These are phyloP conservation scores for Falco concolor DNA, from an alignment of 2,797 vertebrate species.

Conservation along the genomic window DNA sequence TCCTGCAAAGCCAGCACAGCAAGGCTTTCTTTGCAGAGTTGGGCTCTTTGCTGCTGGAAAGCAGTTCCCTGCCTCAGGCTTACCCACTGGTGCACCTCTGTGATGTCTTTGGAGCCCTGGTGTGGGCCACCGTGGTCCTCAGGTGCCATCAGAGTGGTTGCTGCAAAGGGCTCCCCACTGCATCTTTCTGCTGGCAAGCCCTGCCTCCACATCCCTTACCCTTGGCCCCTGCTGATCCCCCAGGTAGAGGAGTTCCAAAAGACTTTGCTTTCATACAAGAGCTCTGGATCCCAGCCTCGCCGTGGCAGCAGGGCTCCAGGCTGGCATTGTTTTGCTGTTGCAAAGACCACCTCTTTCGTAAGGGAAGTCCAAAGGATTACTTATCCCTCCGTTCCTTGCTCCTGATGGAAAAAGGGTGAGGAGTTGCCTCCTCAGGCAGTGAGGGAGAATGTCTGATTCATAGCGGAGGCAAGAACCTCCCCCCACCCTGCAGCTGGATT, in stretches of 20 bases:
- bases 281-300: background rate
- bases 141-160: background rate
- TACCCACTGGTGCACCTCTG: fast-evolving
- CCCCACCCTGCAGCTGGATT: fast-evolving
- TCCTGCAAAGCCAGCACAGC: background rate
- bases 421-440: background rate
- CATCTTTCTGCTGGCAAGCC: background rate
- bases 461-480: background rate
- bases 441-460: background rate
- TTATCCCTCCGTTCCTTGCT: background rate
- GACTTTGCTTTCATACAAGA: background rate
- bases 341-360: background rate
- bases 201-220: background rate
- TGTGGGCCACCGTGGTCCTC: background rate
- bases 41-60: background rate
- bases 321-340: fast-evolving
- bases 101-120: background rate
- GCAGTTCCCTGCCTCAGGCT: background rate
- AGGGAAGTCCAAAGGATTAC: background rate
- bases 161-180: background rate
- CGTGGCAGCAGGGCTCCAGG: background rate
- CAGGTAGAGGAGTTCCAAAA: background rate
- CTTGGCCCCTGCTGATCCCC: background rate
- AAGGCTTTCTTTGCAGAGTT: background rate
- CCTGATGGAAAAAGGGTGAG: background rate